Conservation (phyloP, 2,113 vertebrate species). For the Melanerpes aurifrons region DNA sequence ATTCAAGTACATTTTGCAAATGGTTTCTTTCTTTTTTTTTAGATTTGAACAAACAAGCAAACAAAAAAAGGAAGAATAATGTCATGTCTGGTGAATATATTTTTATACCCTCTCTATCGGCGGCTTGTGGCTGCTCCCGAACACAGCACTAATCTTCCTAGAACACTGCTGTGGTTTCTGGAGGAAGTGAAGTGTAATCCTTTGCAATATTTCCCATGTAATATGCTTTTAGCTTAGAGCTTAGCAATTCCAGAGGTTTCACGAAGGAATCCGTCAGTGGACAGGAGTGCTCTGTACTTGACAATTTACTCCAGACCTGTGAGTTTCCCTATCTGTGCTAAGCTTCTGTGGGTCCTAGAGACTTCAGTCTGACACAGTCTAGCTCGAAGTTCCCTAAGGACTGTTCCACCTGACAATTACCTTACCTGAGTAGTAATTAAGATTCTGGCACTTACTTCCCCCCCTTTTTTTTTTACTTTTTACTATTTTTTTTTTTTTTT, state of each 20-base stretch:
- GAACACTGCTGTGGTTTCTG: conserved; percentile 36
- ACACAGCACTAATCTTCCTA: conserved; percentile 22
- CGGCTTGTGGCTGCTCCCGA: conserved; percentile 62
- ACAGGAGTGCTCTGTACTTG: conserved; percentile 10
- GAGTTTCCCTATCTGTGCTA: background rate
- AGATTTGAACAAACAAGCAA: no score
- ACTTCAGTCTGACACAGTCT: conserved; percentile 62
- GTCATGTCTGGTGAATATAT: conserved; percentile 73
- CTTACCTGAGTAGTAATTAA: conserved; percentile 55
- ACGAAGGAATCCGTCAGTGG: conserved; percentile 17
- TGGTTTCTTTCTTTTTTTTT: no score
- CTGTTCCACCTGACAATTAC: conserved; percentile 59
- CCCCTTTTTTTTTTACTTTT: no score
- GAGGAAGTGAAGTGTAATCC: conserved; percentile 59
- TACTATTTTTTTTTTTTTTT: background rate
- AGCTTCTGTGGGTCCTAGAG: conserved; percentile 6
- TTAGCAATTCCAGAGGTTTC: conserved; percentile 21
- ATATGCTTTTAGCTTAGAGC: conserved; percentile 69
- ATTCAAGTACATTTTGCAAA: conserved; percentile 68
- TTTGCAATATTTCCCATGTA: conserved; percentile 66
- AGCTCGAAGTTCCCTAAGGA: conserved; percentile 21
- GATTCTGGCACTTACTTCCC: background rate
- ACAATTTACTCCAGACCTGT: conserved; percentile 14
- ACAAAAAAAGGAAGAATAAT: background rate
- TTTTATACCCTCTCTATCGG: conserved; percentile 65